Percentiles rank a stretch among this genome's conserved stretches.
Conservation (phyloP, 2,888 invertebrate species). For the Drosophila limbata region DNA sequence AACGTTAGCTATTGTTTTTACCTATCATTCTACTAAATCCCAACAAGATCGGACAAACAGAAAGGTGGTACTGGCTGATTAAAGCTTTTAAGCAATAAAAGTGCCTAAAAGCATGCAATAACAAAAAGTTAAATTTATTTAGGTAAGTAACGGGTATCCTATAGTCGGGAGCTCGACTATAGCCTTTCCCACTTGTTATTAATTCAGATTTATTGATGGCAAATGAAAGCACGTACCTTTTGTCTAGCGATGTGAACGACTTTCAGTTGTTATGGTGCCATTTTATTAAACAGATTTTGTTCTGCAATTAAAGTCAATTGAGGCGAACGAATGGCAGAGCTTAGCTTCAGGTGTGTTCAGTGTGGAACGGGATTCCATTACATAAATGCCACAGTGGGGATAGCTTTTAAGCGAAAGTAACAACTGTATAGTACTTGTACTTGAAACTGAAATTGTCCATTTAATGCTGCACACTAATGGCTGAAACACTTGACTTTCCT, state of each 20-base stretch:
- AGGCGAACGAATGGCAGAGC: slow-evolving; percentile 8
- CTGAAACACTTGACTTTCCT: slow-evolving; percentile 33
- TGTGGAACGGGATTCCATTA: not conserved
- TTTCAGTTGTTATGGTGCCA: slow-evolving; percentile 6
- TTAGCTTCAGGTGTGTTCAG: slow-evolving; percentile 2
- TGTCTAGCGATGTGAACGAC: not conserved
- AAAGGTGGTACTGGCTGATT: no score
- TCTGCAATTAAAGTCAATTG: slow-evolving; percentile 26
- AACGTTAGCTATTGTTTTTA: no score
- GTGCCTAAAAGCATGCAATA: no score
- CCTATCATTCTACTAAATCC: no score
- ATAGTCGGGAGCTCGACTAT: no score
- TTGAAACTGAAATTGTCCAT: slow-evolving; percentile 39
- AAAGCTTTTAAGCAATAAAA: no score
- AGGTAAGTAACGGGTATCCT: no score
- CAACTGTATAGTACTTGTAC: not conserved
- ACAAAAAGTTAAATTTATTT: no score
- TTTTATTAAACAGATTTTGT: slow-evolving; percentile 1
- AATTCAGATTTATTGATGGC: slow-evolving; percentile 3
- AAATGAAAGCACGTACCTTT: slow-evolving; percentile 4
- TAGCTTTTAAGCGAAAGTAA: slow-evolving; percentile 3
- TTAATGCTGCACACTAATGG: slow-evolving; percentile 48
- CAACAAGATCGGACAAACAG: no score
- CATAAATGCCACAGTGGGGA: slow-evolving; percentile 9
- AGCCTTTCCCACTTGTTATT: no score